phyloP scores from a whole-genome alignment of 2,888 invertebrate species.

The Conomelus anceps region DNA sequence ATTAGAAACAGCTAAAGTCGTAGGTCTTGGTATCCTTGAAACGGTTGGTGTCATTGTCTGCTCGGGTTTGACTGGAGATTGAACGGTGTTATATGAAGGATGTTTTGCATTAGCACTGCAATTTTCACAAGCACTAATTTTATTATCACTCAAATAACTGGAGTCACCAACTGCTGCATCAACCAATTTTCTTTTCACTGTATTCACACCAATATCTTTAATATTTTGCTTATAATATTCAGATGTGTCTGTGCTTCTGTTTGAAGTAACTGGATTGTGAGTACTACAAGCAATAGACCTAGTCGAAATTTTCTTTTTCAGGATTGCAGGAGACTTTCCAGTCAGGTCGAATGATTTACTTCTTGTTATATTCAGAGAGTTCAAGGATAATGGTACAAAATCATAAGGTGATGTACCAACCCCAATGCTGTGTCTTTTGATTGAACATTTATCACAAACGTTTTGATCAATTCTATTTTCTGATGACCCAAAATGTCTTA shows the following conservation, averaged over 20 bases:
- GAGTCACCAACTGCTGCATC: slow-evolving; percentile 50
- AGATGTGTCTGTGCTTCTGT: slow-evolving; percentile 28
- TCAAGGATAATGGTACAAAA: slow-evolving; percentile 43
- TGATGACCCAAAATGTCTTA: slow-evolving; percentile 46
- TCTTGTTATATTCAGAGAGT: slow-evolving; percentile 45
- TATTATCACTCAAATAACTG: slow-evolving; percentile 35
- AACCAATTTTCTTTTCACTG: slow-evolving; percentile 43
- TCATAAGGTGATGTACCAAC: slow-evolving; percentile 46
- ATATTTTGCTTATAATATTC: slow-evolving; percentile 19
- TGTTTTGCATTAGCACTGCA: slow-evolving; percentile 52
- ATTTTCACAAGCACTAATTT: slow-evolving; percentile 51
- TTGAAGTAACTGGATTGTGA: slow-evolving; percentile 1
- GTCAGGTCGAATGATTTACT: slow-evolving; percentile 56
- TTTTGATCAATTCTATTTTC: slow-evolving; percentile 46
- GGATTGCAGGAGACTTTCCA: slow-evolving; percentile 46
- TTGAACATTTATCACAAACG: slow-evolving; percentile 48
- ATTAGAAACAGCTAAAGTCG: slow-evolving; percentile 4
- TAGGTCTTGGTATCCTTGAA: slow-evolving; percentile 26
- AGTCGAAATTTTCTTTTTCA: slow-evolving; percentile 36
- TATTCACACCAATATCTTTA: slow-evolving; percentile 34
- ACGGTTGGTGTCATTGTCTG: neutral
- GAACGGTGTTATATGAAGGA: slow-evolving; percentile 45
- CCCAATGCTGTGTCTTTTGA: slow-evolving; percentile 49
- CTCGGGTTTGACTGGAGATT: slow-evolving; percentile 25
- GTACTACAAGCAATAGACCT: slow-evolving; percentile 30